Percentiles rank a stretch among this genome's conserved stretches.
These are phyloP conservation scores for Orientallactaga sibirica DNA, from an alignment of 2,797 vertebrate genomes.

Conservation along the genomic window DNA sequence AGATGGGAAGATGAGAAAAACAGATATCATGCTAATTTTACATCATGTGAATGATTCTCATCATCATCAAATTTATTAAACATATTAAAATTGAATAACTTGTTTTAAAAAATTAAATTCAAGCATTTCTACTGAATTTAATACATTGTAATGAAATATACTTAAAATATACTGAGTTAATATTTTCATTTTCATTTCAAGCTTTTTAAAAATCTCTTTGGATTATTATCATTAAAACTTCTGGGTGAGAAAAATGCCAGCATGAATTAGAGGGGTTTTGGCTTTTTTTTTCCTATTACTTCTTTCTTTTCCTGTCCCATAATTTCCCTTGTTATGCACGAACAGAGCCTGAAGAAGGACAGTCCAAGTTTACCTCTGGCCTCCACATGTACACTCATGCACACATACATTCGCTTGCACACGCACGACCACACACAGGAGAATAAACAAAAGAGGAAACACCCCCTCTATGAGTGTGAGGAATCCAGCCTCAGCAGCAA, in stretches of 20 bases:
- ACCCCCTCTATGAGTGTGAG: too few species aligned
- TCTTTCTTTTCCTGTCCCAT: not conserved
- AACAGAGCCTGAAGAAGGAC: too few species aligned
- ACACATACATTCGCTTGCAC: too few species aligned
- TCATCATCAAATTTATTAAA: not conserved
- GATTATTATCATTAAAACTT: not conserved
- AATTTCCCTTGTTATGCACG: not conserved
- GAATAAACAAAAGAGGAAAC: too few species aligned
- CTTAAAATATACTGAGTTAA: not conserved
- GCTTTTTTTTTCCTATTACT: not conserved
- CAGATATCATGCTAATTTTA: not conserved
- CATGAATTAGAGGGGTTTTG: not conserved
- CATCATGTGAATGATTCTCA: not conserved
- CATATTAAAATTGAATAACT: not conserved
- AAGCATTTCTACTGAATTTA: not conserved
- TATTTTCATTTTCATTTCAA: slow-evolving; percentile 9
- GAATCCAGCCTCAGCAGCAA: too few species aligned
- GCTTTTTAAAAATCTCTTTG: not conserved
- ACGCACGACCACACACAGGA: too few species aligned
- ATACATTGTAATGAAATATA: not conserved
- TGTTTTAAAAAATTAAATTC: not conserved
- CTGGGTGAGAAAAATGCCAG: not conserved
- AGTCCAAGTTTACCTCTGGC: too few species aligned
- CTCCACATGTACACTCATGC: too few species aligned
- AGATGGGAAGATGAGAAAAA: not conserved